A percentile compares a stretch with the other conserved stretches of the same genome.
Evolutionary conservation across 2,797 vertebrate genomes (phyloP).

Genomic region (Epinephelus malabaricus): DNA sequence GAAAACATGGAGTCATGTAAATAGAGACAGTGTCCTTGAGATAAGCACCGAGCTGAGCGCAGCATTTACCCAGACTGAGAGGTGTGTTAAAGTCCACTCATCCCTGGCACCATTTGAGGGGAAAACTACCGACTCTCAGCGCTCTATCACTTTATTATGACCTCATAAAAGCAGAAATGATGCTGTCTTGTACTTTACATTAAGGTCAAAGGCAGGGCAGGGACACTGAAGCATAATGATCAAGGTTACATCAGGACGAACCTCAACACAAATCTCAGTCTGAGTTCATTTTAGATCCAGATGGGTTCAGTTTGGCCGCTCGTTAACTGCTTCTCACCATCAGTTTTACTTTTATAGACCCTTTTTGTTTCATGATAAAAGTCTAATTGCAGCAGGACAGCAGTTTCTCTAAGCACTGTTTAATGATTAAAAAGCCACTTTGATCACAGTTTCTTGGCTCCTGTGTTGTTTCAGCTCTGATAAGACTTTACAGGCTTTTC

Average conservation of each 20-base stretch:
- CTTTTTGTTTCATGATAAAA: no score
- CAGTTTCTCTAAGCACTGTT: no score
- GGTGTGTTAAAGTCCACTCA: no score
- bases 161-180: background rate
- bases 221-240: background rate
- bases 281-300: background rate
- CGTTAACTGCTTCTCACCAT: no score
- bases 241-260: background rate
- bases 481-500: background rate
- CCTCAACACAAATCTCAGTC: background rate
- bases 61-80: background rate
- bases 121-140: slow-evolving; percentile 5
- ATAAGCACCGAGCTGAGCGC: background rate
- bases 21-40: background rate
- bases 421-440: no score
- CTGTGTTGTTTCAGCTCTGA: background rate
- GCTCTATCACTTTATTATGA: background rate
- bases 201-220: no score
- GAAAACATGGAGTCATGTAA: background rate
- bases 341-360: no score
- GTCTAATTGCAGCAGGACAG: no score
- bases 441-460: background rate
- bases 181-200: no score
- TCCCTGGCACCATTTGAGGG: background rate
- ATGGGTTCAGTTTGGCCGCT: background rate